Evolutionary conservation across 2,888 invertebrate species (phyloP).

Genomic region (Perizoma affinitatum): DNA sequence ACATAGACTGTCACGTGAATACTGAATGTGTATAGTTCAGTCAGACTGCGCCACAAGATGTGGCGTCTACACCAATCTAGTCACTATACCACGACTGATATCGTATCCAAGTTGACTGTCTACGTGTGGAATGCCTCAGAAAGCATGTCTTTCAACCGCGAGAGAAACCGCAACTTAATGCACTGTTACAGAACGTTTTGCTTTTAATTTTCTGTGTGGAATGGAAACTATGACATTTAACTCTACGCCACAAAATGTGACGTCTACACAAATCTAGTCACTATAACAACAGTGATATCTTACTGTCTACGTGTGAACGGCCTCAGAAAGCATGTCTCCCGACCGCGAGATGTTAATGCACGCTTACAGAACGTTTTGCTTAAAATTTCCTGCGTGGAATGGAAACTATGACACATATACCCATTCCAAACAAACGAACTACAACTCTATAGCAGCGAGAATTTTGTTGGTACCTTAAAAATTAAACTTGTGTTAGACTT

Average conservation of each 20-base stretch:
- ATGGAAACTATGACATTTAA: background rate
- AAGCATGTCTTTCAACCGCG: conserved; percentile 11
- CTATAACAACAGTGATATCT: no score
- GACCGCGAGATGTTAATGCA: conserved; percentile 12
- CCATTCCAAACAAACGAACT: no score
- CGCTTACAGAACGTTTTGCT: conserved; percentile 31
- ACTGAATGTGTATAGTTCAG: no score
- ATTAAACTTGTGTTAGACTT: no score
- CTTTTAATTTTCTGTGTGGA: conserved; percentile 13
- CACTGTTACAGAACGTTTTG: conserved; percentile 30
- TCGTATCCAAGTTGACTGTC: conserved; percentile 1
- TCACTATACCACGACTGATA: no score
- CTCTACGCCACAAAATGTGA: no score
- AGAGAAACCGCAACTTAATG: conserved; percentile 13
- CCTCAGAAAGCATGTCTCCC: conserved; percentile 5
- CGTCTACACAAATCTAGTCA: no score
- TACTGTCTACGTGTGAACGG: conserved; percentile 15
- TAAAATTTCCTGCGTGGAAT: conserved; percentile 9
- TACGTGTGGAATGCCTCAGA: conserved; percentile 8
- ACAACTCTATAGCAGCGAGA: background rate
- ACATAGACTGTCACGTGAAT: no score
- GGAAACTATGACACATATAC: conserved; percentile 1
- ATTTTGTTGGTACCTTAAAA: no score
- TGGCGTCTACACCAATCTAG: no score
- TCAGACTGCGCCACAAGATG: no score